A percentile compares a stretch with the other conserved stretches of the same genome.
phyloP scores from a whole-genome alignment of 2,888 invertebrate species.

The Trissolcus brochymenae region DNA sequence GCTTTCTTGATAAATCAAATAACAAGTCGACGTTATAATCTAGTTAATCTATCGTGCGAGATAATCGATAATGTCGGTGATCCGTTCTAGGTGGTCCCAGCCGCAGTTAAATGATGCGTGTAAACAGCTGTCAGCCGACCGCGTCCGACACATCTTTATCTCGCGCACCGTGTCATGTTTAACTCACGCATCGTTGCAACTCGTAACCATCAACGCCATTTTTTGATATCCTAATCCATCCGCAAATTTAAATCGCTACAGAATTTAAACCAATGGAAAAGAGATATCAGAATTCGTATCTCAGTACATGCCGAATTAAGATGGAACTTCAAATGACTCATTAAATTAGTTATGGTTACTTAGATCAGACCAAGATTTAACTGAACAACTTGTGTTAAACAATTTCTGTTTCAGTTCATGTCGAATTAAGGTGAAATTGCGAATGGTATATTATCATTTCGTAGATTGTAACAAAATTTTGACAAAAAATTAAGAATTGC shows the following conservation, averaged over 20 bases:
- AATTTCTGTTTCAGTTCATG: too few relatives aligned
- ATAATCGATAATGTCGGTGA: conserved; percentile 75
- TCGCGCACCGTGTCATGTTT: conserved; percentile 21
- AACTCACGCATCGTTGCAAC: conserved; percentile 19
- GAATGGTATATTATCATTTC: too few relatives aligned
- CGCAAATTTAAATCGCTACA: not conserved
- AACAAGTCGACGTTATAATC: conserved; percentile 72
- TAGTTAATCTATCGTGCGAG: conserved; percentile 74
- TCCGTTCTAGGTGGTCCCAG: conserved; percentile 71
- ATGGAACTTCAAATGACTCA: not conserved
- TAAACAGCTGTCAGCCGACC: conserved; percentile 73
- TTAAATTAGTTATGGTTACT: too few relatives aligned
- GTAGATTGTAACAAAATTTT: too few relatives aligned
- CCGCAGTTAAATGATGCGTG: conserved; percentile 72
- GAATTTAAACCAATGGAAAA: not conserved
- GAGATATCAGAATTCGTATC: not conserved
- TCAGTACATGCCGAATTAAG: not conserved
- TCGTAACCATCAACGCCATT: conserved; percentile 3
- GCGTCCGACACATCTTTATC: conserved; percentile 44
- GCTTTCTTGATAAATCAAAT: conserved; percentile 74
- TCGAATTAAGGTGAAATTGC: too few relatives aligned
- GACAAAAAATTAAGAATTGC: too few relatives aligned
- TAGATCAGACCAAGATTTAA: too few relatives aligned
- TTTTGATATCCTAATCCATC: not conserved
- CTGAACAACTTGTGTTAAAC: too few relatives aligned